Percentiles rank a stretch among this genome's conserved stretches.
These are phyloP conservation scores for Takifugu bimaculatus DNA, from an alignment of 2,113 vertebrate genomes.

Conservation along the genomic window DNA sequence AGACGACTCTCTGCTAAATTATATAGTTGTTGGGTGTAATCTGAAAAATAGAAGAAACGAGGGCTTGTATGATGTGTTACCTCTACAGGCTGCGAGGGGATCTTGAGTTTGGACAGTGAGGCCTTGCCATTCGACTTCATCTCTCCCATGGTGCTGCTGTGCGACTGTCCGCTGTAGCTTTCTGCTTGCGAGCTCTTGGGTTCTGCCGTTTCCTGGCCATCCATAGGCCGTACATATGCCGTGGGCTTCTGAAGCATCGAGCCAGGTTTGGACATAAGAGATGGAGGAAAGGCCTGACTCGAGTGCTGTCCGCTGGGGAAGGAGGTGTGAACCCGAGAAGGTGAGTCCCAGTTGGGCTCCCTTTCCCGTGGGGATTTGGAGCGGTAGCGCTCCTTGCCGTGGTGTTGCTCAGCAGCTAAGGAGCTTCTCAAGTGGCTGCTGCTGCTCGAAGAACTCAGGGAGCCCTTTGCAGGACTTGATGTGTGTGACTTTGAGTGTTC, in stretches of 20 bases:
- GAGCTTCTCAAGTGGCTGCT: constrained; percentile 80
- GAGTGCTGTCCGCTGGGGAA: constrained; percentile 87
- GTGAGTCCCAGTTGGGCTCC: constrained; percentile 95
- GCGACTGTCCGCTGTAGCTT: constrained; percentile 85
- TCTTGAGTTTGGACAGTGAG: constrained; percentile 94
- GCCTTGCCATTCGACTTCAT: constrained; percentile 93
- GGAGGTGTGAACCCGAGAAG: constrained; percentile 87
- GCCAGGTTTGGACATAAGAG: constrained; percentile 90
- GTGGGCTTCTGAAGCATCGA: constrained; percentile 98
- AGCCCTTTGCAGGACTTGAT: constrained; percentile 86
- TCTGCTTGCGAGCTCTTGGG: constrained; percentile 86
- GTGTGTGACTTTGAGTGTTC: constrained; percentile 91
- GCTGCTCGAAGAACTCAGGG: constrained; percentile 78
- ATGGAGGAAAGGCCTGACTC: constrained; percentile 91
- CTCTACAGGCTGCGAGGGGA: constrained; percentile 91
- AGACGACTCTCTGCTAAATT: no score
- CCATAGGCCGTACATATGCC: constrained; percentile 97
- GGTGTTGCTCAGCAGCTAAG: constrained; percentile 85
- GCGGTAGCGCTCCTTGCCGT: constrained; percentile 90
- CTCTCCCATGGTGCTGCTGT: constrained; percentile 83
- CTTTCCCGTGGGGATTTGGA: constrained; percentile 93
- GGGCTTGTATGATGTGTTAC: constrained; percentile 63
- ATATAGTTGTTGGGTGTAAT: no score
- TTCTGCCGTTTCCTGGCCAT: constrained; percentile 94
- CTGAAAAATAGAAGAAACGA: constrained; percentile 7